These are phyloP conservation scores for Heliopora coerulea DNA, from an alignment of 92 coral and sea anemone genomes.

Conservation along the genomic window DNA sequence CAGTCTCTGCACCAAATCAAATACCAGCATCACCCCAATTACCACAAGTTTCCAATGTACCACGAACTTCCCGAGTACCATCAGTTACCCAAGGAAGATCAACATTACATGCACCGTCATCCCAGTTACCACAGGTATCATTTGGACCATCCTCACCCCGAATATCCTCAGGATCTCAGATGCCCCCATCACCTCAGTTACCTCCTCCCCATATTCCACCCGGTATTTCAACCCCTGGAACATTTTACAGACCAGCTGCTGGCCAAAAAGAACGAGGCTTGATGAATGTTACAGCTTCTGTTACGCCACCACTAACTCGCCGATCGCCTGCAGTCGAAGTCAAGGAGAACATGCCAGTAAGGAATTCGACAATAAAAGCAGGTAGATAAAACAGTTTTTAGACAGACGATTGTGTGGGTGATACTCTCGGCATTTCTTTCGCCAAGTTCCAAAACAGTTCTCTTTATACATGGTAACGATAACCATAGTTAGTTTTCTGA, in stretches of 20 bases:
- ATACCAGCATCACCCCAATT: background rate
- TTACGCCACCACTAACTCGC: background rate
- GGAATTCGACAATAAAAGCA: no score
- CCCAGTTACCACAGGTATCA: background rate
- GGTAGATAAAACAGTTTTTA: background rate
- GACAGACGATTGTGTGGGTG: background rate
- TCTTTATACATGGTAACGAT: no score
- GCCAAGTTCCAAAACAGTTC: no score
- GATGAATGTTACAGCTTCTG: background rate
- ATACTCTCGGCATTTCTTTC: no score
- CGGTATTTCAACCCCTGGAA: background rate
- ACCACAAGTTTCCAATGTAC: background rate
- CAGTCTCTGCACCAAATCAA: background rate
- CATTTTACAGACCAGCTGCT: slow-evolving; percentile 21
- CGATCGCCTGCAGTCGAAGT: slow-evolving; percentile 20
- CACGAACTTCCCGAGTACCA: slow-evolving; percentile 1
- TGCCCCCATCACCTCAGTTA: slow-evolving; percentile 5
- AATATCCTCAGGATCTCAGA: slow-evolving; percentile 3
- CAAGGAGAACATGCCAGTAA: slow-evolving; percentile 32
- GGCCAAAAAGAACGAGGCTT: background rate
- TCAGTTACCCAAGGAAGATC: background rate
- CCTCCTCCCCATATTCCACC: slow-evolving; percentile 8
- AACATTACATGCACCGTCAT: background rate
- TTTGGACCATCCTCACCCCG: background rate
- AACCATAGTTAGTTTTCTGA: no score